Evolutionary conservation across 2,797 vertebrate species (phyloP).

Genomic region (Tinamus major): DNA sequence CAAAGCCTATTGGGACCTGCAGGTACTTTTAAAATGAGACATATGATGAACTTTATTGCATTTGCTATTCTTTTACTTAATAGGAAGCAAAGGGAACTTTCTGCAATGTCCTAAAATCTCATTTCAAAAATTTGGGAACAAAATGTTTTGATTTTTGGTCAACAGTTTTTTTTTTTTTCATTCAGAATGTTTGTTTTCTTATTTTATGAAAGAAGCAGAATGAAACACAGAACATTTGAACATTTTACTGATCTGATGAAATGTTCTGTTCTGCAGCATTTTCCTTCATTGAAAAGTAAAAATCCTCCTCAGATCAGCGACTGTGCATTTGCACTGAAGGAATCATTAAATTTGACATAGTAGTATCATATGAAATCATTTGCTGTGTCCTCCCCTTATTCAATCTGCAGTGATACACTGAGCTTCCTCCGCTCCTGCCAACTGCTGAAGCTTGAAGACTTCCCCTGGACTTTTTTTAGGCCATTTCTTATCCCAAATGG

Average conservation of each 20-base stretch:
- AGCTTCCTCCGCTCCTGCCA: neutral
- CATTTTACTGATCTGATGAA: neutral
- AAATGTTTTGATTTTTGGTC: neutral
- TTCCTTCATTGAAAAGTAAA: neutral
- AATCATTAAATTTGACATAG: neutral
- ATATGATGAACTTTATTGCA: too few relatives aligned
- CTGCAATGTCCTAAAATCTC: too few relatives aligned
- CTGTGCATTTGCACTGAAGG: neutral
- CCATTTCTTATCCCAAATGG: neutral
- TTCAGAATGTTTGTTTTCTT: neutral
- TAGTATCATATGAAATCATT: neutral
- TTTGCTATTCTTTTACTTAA: too few relatives aligned
- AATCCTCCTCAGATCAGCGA: neutral
- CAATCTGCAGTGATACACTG: neutral
- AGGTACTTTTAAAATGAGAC: too few relatives aligned
- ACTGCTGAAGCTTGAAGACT: neutral
- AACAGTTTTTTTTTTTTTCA: neutral
- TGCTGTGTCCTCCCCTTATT: neutral
- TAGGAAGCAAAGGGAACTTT: too few relatives aligned
- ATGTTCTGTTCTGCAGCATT: neutral
- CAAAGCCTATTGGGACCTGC: too few relatives aligned
- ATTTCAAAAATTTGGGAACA: too few relatives aligned
- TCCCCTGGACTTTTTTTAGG: neutral
- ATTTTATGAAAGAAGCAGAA: neutral
- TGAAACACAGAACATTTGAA: neutral